Evolutionary conservation across 2,888 invertebrate genomes (phyloP), one percentile per base, ranked within the genome.

Genomic region (Tuta absoluta): DNA sequence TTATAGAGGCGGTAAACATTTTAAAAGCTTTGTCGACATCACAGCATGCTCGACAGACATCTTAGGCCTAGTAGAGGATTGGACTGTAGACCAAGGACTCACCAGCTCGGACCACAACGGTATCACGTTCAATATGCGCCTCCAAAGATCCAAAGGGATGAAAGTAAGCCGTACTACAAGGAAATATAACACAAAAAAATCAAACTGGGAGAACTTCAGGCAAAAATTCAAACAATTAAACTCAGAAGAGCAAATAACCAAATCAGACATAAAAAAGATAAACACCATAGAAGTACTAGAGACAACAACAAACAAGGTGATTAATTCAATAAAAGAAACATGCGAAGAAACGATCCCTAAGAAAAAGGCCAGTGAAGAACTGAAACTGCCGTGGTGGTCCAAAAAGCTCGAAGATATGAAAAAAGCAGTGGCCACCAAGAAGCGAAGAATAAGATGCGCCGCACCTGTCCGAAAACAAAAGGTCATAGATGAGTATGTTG

Each of bases 401-500:
- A 8, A 59, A 21, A 21, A 59, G n/a, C 59, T 59, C 4, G 38
- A 1, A 1, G 23, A 21, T 0, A 4, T 41, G 41, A 59, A 59
- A 23, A 41, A 19, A 14, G 59, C 41, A 2, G 59, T 59, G 0
- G 41, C 59, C 45, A 59, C 59, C 0, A 38, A 23, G 23, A 38
- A 45, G 21, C 38, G 59, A 0, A 48, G 68, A 7, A 65, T 67
- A 3, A 14, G 59, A 0, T 48, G 59, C 12, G 68, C 66, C 0
- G 68, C 68, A 0, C 65, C 66, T 2, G 38, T 45, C 14, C 65
- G 67, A 0, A 65, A 65, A 49, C 0, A 24, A 3, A 56, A 53
- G 17, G 62, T 63, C 1, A 56, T 66, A 0, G 56, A 45, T 0
- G 59, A 60, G 8, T 69, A 69, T 63, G 64, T 69, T 45, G 8